Percentiles rank a stretch among this genome's conserved stretches.
phyloP scores from a whole-genome alignment of 2,888 invertebrate genomes.

The Tiliacea aurago region DNA sequence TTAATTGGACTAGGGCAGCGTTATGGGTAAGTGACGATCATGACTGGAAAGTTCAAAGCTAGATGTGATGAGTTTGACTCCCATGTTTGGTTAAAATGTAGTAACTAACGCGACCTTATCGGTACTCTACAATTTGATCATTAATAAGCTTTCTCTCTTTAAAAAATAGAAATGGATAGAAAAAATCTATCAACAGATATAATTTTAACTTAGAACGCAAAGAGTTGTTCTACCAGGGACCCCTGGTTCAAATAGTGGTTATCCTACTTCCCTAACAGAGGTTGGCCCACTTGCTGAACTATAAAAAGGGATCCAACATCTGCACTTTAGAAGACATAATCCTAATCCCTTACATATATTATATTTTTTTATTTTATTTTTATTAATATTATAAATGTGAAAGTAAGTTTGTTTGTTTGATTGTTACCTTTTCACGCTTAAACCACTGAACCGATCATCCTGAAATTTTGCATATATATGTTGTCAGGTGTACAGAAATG shows the following conservation, averaged over 20 bases:
- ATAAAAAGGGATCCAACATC: neutral
- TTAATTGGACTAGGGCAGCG: slow-evolving; percentile 14
- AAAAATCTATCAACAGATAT: too few species aligned
- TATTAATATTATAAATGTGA: too few species aligned
- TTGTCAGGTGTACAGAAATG: too few species aligned
- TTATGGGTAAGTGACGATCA: neutral
- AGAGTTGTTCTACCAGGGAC: neutral
- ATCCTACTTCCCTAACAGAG: neutral
- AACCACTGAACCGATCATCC: too few species aligned
- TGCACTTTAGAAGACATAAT: neutral
- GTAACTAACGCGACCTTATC: neutral
- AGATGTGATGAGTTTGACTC: neutral
- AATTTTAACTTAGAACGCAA: neutral
- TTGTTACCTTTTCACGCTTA: too few species aligned
- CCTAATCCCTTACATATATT: too few species aligned
- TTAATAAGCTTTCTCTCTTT: too few species aligned
- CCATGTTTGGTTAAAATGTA: neutral
- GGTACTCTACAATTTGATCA: too few species aligned
- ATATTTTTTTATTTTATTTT: too few species aligned
- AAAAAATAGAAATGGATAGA: too few species aligned
- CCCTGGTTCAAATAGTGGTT: neutral
- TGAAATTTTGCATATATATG: too few species aligned
- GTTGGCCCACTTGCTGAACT: neutral
- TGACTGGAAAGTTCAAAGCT: neutral
- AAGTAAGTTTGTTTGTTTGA: too few species aligned